Evolutionary conservation across 2,888 invertebrate genomes (phyloP), one percentile per base, ranked within the genome.

Genomic region (Trypoxylon attenuatum): DNA sequence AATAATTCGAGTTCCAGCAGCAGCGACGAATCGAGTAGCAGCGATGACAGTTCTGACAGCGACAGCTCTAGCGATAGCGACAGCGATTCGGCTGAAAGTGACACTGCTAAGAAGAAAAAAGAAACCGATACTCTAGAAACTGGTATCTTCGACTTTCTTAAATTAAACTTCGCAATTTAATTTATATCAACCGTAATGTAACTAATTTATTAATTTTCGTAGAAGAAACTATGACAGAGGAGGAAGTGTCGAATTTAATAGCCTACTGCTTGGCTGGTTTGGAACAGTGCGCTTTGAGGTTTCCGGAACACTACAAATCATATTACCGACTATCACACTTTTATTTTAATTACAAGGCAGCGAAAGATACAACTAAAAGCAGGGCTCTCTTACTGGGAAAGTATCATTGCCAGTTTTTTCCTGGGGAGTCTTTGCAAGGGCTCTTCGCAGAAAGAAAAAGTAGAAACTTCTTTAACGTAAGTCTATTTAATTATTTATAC

Each of bases 251-350:
- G 77, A 88, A 88, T 70, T 89, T 95, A 51, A 91, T 94, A 25
- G 87, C 90, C 23, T 89, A 90, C 33, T 96, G 96, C 81, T 87
- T 95, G 13, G 90, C 90, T 80, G 96, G 96, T 23, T 87, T 97
- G 69, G 94, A 95, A 87, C 92, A 95, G 79, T 97, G 97, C 81
- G 91, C 95, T 5, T 90, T 91, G 46, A 90, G 97, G 45, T 95
- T 97, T 84, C 93, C 96, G 0, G 95, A 96, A 77, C 96, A 98
- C 87, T 97, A 97, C 86, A 98, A 98, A 88, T 95, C 97, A 0
- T 90, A 96, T 52, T 97, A 96, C 86, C 91, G 97, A 71, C 88
- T 98, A 50, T 94, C 96, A 1, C 92, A 96, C 84, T 93, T 95
- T 80, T 96, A 93, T 86, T 93, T 93, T 82, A 91, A 93, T 77